A percentile compares a stretch with the other conserved stretches of the same genome.
phyloP scores from a whole-genome alignment of 2,888 invertebrate species.

The Caenorhabditis sp. region DNA sequence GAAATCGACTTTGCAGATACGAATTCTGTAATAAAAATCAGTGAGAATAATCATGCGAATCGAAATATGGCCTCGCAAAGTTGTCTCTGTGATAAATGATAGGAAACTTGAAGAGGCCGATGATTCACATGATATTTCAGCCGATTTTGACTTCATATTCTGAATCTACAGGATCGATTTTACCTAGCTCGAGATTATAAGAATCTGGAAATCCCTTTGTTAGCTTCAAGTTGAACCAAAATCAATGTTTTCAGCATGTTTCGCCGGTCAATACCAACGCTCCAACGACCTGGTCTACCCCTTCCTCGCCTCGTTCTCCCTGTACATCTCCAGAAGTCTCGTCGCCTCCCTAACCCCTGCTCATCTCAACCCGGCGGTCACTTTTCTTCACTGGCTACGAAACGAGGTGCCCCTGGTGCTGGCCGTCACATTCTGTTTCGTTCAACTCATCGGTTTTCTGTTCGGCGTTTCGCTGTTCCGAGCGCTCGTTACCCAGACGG shows the following conservation, averaged over 20 bases:
- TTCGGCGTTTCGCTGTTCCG: conserved; percentile 57
- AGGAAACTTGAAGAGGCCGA: too few relatives aligned
- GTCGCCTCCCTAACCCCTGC: conserved; percentile 37
- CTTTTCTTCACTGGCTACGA: conserved; percentile 37
- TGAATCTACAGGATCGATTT: too few relatives aligned
- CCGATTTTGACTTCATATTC: too few relatives aligned
- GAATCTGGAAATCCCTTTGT: too few relatives aligned
- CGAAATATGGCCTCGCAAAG: too few relatives aligned
- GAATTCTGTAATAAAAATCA: too few relatives aligned
- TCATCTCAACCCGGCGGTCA: conserved; percentile 60
- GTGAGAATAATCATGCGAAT: too few relatives aligned
- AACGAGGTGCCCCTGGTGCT: conserved; percentile 39
- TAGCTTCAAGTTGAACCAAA: too few relatives aligned
- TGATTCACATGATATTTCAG: too few relatives aligned
- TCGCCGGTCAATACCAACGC: conserved; percentile 52
- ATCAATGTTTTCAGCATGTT: conserved; percentile 48
- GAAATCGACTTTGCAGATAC: neutral
- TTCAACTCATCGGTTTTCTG: conserved; percentile 57
- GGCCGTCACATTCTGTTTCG: conserved; percentile 34
- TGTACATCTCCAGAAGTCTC: conserved; percentile 49
- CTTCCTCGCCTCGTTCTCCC: conserved; percentile 39
- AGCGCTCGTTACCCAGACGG: conserved; percentile 46
- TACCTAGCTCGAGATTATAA: too few relatives aligned
- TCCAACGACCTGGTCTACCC: conserved; percentile 48
- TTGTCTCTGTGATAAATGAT: too few relatives aligned